Evolutionary conservation across 1,140 invertebrate genomes (phyloP).

Genomic region (Idris sp.): DNA sequence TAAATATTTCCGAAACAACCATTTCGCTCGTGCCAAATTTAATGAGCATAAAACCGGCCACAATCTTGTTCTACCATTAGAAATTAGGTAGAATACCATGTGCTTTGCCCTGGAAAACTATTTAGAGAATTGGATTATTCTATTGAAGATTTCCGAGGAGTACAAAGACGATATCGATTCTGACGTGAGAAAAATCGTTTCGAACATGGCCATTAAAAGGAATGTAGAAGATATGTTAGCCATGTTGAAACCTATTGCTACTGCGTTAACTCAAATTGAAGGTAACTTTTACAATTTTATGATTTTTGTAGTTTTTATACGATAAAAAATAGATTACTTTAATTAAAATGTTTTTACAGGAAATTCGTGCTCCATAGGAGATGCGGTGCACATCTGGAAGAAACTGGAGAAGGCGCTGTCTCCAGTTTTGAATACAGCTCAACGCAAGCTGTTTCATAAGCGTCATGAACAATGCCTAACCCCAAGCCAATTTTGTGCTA

Average conservation of each 20-base stretch:
- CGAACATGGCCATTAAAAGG: conserved; percentile 22
- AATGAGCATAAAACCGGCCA: conserved; percentile 23
- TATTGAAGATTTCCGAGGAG: conserved; percentile 21
- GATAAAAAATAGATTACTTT: too few relatives aligned
- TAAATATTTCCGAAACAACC: conserved; percentile 55
- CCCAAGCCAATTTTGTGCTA: too few relatives aligned
- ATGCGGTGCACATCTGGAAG: too few relatives aligned
- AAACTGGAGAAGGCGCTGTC: too few relatives aligned
- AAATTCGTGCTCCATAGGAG: too few relatives aligned
- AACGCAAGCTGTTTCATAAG: too few relatives aligned
- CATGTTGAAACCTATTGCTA: conserved; percentile 31
- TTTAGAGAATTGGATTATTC: conserved; percentile 11
- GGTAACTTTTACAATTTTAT: conserved; percentile 3
- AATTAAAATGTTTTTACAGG: too few relatives aligned
- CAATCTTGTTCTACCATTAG: conserved; percentile 11
- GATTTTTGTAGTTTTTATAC: too few relatives aligned
- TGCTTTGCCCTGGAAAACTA: conserved; percentile 6
- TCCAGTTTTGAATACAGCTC: too few relatives aligned
- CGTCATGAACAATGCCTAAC: too few relatives aligned
- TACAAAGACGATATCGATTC: conserved; percentile 19
- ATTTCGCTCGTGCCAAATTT: conserved; percentile 52
- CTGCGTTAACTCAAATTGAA: conserved; percentile 10
- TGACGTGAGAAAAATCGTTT: conserved; percentile 18
- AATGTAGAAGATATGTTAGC: conserved; percentile 18
- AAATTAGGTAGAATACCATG: conserved; percentile 31